These are phyloP conservation scores for Strigamia transsilvanica DNA, from an alignment of 2,888 invertebrate species.

Conservation along the genomic window DNA sequence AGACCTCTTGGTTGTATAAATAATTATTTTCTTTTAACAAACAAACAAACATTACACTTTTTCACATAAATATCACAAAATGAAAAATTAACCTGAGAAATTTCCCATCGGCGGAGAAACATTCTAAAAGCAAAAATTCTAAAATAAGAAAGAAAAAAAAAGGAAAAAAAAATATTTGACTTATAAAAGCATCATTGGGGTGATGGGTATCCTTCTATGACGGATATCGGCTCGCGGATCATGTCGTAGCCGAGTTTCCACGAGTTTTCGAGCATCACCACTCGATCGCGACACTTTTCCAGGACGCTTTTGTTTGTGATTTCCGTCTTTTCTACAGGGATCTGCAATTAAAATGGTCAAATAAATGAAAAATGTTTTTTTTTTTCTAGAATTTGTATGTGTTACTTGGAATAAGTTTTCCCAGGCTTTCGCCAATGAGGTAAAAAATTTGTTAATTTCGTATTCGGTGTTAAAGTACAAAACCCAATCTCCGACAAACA, in stretches of 20 bases:
- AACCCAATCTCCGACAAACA: constrained; percentile 17
- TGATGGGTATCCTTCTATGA: constrained; percentile 20
- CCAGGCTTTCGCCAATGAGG: background rate
- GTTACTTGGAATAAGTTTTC: background rate
- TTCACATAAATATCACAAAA: background rate
- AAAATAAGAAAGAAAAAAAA: background rate
- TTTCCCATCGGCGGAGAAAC: background rate
- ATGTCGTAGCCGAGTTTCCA: constrained; percentile 38
- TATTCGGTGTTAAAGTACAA: constrained; percentile 40
- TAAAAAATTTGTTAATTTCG: constrained; percentile 27
- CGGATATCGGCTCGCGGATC: constrained; percentile 10
- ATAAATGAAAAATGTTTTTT: background rate
- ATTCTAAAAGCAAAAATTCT: background rate
- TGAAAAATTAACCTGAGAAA: constrained; percentile 6
- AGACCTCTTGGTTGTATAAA: background rate
- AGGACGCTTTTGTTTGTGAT: background rate
- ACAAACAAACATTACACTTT: background rate
- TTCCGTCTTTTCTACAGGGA: background rate
- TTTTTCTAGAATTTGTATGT: too few species aligned
- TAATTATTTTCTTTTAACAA: too few species aligned
- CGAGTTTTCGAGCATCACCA: background rate
- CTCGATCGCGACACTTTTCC: constrained; percentile 27
- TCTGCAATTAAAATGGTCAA: background rate
- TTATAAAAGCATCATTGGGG: constrained; percentile 52
- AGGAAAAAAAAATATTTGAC: constrained; percentile 62